A percentile compares a stretch with the other conserved stretches of the same genome.
Conservation (phyloP, 37 sponge, comb jelly and placozoan species). For the Mnemiopsis leidyi region DNA sequence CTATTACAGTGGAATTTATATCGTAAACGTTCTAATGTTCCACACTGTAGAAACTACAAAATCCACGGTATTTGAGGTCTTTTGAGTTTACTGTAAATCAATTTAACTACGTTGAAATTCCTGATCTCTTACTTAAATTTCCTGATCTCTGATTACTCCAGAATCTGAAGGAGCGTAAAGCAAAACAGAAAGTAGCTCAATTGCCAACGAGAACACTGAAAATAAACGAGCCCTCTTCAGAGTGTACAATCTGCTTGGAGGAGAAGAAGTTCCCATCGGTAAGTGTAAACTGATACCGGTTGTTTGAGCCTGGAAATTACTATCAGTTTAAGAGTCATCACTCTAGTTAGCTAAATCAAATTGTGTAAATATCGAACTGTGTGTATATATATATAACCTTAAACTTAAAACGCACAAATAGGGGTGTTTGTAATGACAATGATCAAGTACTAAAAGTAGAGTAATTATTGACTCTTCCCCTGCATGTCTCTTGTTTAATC, state of each 20-base stretch:
- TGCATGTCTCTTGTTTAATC: no score
- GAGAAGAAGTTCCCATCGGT: slow-evolving; percentile 18
- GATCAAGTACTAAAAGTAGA: no score
- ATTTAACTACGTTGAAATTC: background rate
- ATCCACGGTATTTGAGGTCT: background rate
- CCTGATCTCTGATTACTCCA: background rate
- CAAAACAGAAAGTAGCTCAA: slow-evolving; percentile 34
- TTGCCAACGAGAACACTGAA: background rate
- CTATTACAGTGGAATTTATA: no score
- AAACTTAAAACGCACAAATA: no score
- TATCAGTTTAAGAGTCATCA: background rate
- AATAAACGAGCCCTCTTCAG: background rate
- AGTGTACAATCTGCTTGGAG: slow-evolving; percentile 51
- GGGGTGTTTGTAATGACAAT: no score
- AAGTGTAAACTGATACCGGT: background rate
- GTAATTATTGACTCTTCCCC: no score
- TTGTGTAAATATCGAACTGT: no score
- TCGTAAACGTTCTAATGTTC: no score
- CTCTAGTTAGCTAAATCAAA: no score
- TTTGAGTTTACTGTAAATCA: background rate
- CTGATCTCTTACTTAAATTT: background rate
- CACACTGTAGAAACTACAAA: no score
- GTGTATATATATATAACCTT: no score
- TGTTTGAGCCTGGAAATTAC: background rate
- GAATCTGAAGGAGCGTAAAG: slow-evolving; percentile 47